phyloP scores from a whole-genome alignment of 30 jellyfish, hydroid and myxozoan species.

The Clytia hemisphaerica region DNA sequence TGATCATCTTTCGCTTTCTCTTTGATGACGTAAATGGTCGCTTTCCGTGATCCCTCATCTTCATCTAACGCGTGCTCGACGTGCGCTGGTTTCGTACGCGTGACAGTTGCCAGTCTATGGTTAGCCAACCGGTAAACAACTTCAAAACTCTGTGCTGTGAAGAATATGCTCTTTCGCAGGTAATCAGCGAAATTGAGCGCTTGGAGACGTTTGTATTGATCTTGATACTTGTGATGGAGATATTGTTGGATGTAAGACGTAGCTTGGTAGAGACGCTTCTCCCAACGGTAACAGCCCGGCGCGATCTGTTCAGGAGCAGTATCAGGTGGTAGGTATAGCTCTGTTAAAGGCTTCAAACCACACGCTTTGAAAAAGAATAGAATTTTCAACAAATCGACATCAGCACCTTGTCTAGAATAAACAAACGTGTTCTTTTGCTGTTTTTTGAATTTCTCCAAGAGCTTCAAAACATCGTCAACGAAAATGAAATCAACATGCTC shows the following conservation, averaged over 20 bases:
- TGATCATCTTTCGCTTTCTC: not conserved
- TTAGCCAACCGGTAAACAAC: conserved; percentile 35
- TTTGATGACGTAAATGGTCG: conserved; percentile 5
- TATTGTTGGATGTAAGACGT: conserved; percentile 43
- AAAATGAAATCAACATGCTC: conserved; percentile 6
- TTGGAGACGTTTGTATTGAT: conserved; percentile 7
- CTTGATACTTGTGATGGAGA: conserved; percentile 9
- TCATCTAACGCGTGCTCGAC: too few relatives aligned
- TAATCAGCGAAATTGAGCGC: conserved; percentile 5
- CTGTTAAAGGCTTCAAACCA: conserved; percentile 9
- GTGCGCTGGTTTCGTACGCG: conserved; percentile 15
- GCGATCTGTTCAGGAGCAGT: conserved; percentile 35
- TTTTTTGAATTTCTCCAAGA: too few relatives aligned
- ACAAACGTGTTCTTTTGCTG: too few relatives aligned
- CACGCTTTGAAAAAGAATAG: conserved; percentile 40
- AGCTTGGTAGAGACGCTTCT: conserved; percentile 6
- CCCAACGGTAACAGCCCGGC: conserved; percentile 55
- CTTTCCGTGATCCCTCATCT: not conserved
- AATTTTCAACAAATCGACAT: not conserved
- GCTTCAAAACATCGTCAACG: too few relatives aligned
- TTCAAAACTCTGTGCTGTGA: conserved; percentile 29
- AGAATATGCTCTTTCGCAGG: conserved; percentile 16
- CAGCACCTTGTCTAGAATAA: too few relatives aligned
- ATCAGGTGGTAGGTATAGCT: conserved; percentile 25
- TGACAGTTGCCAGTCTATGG: conserved; percentile 17